Percentiles rank a stretch among this genome's conserved stretches.
Conservation (phyloP, 2,797 vertebrate genomes). For the Martes flavigula region DNA sequence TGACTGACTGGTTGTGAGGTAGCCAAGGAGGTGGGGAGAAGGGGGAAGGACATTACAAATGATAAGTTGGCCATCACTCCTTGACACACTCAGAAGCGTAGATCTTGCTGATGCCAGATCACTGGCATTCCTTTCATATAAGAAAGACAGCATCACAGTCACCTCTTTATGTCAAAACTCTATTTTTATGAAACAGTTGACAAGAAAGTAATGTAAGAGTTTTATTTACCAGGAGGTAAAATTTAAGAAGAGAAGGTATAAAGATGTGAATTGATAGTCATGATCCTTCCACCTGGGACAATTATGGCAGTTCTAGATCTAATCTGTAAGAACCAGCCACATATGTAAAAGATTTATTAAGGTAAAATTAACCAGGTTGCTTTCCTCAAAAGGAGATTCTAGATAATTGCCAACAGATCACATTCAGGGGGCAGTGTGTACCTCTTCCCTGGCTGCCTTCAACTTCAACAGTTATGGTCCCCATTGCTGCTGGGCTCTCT, state of each 20-base stretch:
- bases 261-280: neutral
- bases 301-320: neutral
- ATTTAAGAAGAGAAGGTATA: neutral
- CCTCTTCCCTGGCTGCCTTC: neutral
- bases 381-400: neutral
- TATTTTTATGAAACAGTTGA: constrained; percentile 27
- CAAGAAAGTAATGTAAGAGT: neutral
- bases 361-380: neutral
- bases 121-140: neutral
- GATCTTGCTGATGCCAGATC: neutral
- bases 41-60: neutral
- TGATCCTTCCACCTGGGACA: neutral
- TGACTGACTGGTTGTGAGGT: neutral
- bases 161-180: neutral
- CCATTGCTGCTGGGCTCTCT: neutral
- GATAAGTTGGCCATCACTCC: neutral
- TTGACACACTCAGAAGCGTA: neutral
- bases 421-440: fast-evolving
- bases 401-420: neutral
- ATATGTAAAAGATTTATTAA: neutral
- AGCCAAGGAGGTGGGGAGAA: neutral
- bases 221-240: neutral
- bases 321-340: neutral
- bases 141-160: neutral
- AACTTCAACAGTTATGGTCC: neutral